Base-by-base conservation (phyloP, 2,888 invertebrate genomes). In the Platycheirus albimanus region DNA sequence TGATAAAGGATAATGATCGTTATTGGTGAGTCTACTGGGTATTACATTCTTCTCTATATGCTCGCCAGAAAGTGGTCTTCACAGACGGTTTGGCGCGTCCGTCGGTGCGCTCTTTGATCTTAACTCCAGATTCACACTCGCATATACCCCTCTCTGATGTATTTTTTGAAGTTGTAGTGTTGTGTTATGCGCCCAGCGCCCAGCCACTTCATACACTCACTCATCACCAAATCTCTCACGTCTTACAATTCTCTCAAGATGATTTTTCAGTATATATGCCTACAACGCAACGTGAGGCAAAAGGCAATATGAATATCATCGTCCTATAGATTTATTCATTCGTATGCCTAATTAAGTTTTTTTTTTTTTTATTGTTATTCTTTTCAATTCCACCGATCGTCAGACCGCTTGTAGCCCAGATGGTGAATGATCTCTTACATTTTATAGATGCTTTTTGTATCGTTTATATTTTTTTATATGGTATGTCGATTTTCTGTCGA, bases 41-140 rank as follows among this genome's bases (percentile, higher is more conserved):
- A 70, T 64, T 74, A 61, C 67, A 45, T 63, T 56, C 51, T 36
- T 28, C 20, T n/a, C 11, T 41, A n/a, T n/a, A n/a, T 28, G 36
- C 52, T 41, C 63, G 30, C 63, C 71, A 74, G 69, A 78, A 77
- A 74, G 72, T 78, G 83, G 74, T 83, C 83, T 74, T 74, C 83
- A 74, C 83, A 84, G 84, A 84, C 84, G 84, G 84, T 79, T 84
- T 84, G 84, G 84, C 79, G 84, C 84, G 84, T 78, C 84, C 79
- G n/a, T n/a, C n/a, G n/a, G n/a, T n/a, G 79, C 74, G 70, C 74
- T 79, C 84, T 84, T 84, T 84, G 84, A 84, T 84, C 79, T 78
- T 38, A 8, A 70, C 15, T 63, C 33, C 11, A 63, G 24, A 20
- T 63, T 36, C 64, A 43, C 64, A 43, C 61, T 58, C 49, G 11